These are phyloP conservation scores for Crotalus tigris DNA, from an alignment of 2,113 vertebrate genomes.

Conservation along the genomic window DNA sequence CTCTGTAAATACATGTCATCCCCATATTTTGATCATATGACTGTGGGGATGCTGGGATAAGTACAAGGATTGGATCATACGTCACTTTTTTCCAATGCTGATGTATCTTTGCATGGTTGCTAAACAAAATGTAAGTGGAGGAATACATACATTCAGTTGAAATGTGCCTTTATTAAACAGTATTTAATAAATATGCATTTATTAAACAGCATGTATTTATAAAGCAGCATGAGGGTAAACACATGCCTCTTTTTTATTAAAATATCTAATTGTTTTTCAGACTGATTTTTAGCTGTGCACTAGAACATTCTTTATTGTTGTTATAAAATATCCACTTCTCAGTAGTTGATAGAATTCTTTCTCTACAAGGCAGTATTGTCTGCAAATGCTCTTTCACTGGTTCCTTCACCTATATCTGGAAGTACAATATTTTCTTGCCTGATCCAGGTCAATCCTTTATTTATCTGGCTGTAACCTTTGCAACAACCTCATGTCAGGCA, in stretches of 20 bases:
- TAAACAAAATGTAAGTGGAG: not conserved
- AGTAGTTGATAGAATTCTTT: slow-evolving; percentile 50
- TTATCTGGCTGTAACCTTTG: slow-evolving; percentile 71
- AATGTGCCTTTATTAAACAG: not conserved
- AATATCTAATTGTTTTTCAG: not conserved
- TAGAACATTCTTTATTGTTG: slow-evolving; percentile 41
- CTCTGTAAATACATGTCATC: not conserved
- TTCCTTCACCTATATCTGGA: slow-evolving; percentile 63
- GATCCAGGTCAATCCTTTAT: slow-evolving; percentile 50
- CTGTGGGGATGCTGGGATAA: not conserved
- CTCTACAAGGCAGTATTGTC: slow-evolving; percentile 13
- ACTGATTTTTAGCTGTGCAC: not conserved
- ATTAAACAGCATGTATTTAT: not conserved
- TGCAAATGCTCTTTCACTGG: slow-evolving; percentile 52
- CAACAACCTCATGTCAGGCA: slow-evolving; percentile 65
- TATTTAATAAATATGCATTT: not conserved
- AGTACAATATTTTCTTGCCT: slow-evolving; percentile 60
- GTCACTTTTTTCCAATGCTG: not conserved
- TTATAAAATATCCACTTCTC: slow-evolving; percentile 22
- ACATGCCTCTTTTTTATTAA: not conserved
- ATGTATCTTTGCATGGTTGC: not conserved
- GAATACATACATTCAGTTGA: not conserved
- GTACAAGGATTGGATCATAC: not conserved
- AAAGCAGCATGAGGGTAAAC: not conserved
- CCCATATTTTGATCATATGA: not conserved